These are phyloP conservation scores for Anorthoa munda DNA, from an alignment of 2,888 invertebrate genomes.

Conservation along the genomic window DNA sequence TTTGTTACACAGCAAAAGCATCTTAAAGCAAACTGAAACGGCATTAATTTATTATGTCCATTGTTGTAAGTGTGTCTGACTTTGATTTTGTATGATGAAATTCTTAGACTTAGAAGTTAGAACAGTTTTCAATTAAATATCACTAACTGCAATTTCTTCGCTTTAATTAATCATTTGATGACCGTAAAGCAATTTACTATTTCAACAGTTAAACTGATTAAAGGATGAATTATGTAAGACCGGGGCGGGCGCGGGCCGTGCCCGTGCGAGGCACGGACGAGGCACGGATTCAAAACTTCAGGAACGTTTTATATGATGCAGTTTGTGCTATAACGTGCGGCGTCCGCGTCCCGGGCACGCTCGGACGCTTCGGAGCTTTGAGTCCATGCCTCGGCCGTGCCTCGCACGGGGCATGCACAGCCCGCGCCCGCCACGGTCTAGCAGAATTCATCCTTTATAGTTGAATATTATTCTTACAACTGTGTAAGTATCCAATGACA, in stretches of 20 bases:
- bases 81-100: slow-evolving; percentile 37
- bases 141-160: slow-evolving; percentile 22
- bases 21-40: slow-evolving; percentile 46
- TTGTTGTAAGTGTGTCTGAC: slow-evolving; percentile 41
- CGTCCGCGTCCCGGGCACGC: too few relatives aligned
- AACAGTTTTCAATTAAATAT: slow-evolving; percentile 31
- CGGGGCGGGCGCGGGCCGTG: too few relatives aligned
- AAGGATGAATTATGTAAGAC: too few relatives aligned
- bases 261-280: too few relatives aligned
- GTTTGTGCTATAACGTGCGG: too few relatives aligned
- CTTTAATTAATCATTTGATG: slow-evolving; percentile 34
- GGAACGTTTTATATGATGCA: too few relatives aligned
- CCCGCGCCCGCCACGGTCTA: too few relatives aligned
- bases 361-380: too few relatives aligned
- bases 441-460: neutral
- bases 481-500: slow-evolving; percentile 89
- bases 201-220: neutral
- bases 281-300: too few relatives aligned
- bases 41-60: slow-evolving; percentile 44
- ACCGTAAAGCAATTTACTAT: slow-evolving; percentile 5
- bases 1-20: slow-evolving; percentile 50
- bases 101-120: slow-evolving; percentile 4
- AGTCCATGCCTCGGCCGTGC: too few relatives aligned
- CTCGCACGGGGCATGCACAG: too few relatives aligned
- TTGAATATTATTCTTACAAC: slow-evolving; percentile 77